phyloP scores from a whole-genome alignment of 2,113 vertebrate genomes.

The Platycercus adscitus region DNA sequence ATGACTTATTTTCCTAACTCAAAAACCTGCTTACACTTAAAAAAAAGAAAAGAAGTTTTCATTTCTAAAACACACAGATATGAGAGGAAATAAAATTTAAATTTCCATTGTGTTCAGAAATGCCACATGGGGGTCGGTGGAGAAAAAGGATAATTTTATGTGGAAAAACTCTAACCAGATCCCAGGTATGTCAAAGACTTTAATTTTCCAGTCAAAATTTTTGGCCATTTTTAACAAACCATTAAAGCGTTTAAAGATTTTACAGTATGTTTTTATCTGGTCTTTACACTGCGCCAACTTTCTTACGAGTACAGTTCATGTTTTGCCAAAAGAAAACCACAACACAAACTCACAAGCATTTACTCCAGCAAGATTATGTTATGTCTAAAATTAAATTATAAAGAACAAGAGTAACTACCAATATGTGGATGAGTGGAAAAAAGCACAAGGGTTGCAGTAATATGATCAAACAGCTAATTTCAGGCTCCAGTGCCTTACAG shows the following conservation, averaged over 20 bases:
- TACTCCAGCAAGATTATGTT: slow-evolving; percentile 16
- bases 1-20: not conserved
- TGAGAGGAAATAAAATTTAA: not conserved
- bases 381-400: slow-evolving; percentile 48
- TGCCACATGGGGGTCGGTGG: not conserved
- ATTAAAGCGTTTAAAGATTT: not conserved
- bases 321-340: not conserved
- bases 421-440: not conserved
- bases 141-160: not conserved
- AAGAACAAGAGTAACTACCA: slow-evolving; percentile 46
- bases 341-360: not conserved
- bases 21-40: not conserved
- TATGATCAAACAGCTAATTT: slow-evolving; percentile 55
- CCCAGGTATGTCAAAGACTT: not conserved
- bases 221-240: not conserved
- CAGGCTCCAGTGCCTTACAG: slow-evolving; percentile 58
- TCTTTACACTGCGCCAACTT: not conserved
- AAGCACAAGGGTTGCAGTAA: slow-evolving; percentile 19
- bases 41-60: not conserved
- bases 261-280: not conserved
- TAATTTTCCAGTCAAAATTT: not conserved
- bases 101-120: not conserved
- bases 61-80: not conserved
- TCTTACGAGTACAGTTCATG: not conserved
- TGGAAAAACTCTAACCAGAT: not conserved